Percentiles rank a stretch among this genome's conserved stretches.
Evolutionary conservation across 2,797 vertebrate species (phyloP).

Genomic region (Pelodytes ibericus): DNA sequence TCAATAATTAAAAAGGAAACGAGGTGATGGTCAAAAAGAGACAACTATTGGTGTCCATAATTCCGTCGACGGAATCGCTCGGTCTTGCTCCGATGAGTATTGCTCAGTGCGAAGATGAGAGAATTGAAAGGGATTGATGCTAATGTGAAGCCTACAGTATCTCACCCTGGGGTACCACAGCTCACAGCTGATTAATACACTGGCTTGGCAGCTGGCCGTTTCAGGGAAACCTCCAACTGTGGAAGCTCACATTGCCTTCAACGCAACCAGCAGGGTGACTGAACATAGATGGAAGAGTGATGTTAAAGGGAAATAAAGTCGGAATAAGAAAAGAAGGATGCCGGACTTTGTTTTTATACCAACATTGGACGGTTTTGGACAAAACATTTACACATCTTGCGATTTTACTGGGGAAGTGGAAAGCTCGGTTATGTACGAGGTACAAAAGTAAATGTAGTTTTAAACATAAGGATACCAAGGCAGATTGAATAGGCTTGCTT

Average conservation of each 20-base stretch:
- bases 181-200: slow-evolving; percentile 64
- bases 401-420: neutral
- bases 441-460: too few species aligned
- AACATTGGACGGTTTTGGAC: neutral
- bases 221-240: slow-evolving; percentile 59
- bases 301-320: slow-evolving; percentile 28
- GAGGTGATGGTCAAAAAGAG: slow-evolving; percentile 14
- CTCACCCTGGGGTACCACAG: slow-evolving; percentile 59
- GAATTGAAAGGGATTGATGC: slow-evolving; percentile 58
- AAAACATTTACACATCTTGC: neutral
- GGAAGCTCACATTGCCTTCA: slow-evolving; percentile 56
- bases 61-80: slow-evolving; percentile 31
- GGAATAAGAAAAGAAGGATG: slow-evolving; percentile 13
- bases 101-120: slow-evolving; percentile 45
- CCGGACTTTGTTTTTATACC: slow-evolving; percentile 12
- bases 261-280: slow-evolving; percentile 48
- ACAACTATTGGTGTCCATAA: slow-evolving; percentile 51
- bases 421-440: neutral
- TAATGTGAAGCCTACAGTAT: slow-evolving; percentile 60
- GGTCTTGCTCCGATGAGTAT: slow-evolving; percentile 44
- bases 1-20: slow-evolving; percentile 38
- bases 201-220: slow-evolving; percentile 59
- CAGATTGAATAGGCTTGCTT: too few species aligned
- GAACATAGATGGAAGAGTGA: slow-evolving; percentile 41
- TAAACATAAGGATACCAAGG: too few species aligned